A percentile compares a stretch with the other conserved stretches of the same genome.
These are phyloP conservation scores for Berghia stephanieae DNA, from an alignment of 1,140 invertebrate species.

Conservation along the genomic window DNA sequence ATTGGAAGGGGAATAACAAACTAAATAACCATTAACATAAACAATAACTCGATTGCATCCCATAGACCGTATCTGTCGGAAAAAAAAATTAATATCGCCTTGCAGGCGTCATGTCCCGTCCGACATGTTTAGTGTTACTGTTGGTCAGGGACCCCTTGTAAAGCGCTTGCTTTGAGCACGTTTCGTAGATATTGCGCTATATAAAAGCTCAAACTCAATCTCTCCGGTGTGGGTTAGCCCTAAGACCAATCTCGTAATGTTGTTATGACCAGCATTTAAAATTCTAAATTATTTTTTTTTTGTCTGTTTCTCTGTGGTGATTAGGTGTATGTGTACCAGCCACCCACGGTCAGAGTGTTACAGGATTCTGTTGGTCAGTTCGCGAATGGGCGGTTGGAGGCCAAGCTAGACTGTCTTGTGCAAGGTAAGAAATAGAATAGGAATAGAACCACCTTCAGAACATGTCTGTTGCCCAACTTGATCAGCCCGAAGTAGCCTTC, in stretches of 20 bases:
- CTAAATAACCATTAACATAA: too few species aligned
- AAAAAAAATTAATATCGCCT: too few species aligned
- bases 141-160: too few species aligned
- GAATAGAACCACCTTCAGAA: neutral
- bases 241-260: neutral
- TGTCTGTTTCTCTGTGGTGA: neutral
- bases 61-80: too few species aligned
- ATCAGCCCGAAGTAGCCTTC: neutral
- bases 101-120: too few species aligned
- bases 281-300: neutral
- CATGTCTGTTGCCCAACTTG: neutral
- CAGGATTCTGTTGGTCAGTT: conserved; percentile 62
- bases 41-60: too few species aligned
- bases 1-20: too few species aligned
- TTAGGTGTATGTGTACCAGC: conserved; percentile 49
- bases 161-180: too few species aligned
- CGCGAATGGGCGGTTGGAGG: conserved; percentile 53
- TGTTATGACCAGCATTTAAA: too few species aligned
- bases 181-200: too few species aligned
- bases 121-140: too few species aligned
- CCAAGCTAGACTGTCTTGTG: conserved; percentile 60
- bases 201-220: too few species aligned
- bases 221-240: neutral
- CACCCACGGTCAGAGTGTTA: conserved; percentile 48
- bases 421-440: conserved; percentile 43